Evolutionary conservation across 2,113 vertebrate species (phyloP).

Genomic region (Heterocephalus glaber): DNA sequence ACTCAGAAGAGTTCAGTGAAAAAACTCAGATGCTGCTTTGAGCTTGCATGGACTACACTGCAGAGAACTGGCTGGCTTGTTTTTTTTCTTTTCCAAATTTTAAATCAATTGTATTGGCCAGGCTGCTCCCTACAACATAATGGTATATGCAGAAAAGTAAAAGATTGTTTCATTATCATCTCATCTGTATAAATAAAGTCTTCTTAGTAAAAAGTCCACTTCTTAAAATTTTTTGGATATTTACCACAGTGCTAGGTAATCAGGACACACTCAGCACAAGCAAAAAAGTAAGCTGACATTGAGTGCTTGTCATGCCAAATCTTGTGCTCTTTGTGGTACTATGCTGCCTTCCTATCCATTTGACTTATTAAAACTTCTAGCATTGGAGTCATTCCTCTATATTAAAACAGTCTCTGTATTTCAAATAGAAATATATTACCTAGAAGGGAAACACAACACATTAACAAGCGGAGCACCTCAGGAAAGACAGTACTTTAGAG

Average conservation of each 20-base stretch:
- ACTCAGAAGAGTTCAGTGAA: neutral
- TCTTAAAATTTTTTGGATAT: neutral
- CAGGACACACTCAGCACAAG: neutral
- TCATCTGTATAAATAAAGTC: neutral
- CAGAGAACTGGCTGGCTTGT: neutral
- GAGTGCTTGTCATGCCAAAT: neutral
- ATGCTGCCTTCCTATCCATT: neutral
- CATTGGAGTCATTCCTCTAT: neutral
- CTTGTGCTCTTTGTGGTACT: neutral
- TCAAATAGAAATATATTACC: slow-evolving; percentile 13
- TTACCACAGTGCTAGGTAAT: neutral
- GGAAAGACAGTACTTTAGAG: neutral
- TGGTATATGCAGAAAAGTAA: slow-evolving; percentile 1
- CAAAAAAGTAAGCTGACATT: neutral
- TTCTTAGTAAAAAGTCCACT: neutral
- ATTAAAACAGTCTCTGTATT: neutral
- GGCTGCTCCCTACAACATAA: neutral
- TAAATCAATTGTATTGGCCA: neutral
- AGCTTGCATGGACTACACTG: neutral
- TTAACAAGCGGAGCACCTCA: neutral
- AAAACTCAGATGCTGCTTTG: slow-evolving; percentile 4
- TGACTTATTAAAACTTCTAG: slow-evolving; percentile 7
- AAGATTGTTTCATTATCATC: neutral
- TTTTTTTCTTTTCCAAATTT: slow-evolving; percentile 41
- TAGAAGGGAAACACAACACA: neutral